Evolutionary conservation across 2,888 invertebrate genomes (phyloP).

Genomic region (Eremobia ochroleuca): DNA sequence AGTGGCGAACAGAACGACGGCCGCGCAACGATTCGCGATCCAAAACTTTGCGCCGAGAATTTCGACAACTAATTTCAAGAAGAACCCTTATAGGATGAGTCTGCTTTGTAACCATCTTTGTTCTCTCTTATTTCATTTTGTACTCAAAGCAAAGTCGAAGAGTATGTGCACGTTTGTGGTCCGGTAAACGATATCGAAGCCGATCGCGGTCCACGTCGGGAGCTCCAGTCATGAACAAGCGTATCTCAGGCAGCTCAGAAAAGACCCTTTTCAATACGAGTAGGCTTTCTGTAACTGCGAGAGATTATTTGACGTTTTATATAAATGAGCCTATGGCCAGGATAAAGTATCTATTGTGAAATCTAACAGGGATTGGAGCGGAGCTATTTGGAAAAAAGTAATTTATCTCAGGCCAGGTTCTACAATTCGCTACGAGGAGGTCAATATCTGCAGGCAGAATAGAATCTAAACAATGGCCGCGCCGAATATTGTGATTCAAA

Average conservation of each 20-base stretch:
- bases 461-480: slow-evolving; percentile 54
- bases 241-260: slow-evolving; percentile 50
- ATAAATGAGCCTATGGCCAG: slow-evolving; percentile 71
- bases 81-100: slow-evolving; percentile 56
- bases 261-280: slow-evolving; percentile 71
- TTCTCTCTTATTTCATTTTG: slow-evolving; percentile 59
- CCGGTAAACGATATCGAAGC: slow-evolving; percentile 53
- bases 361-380: slow-evolving; percentile 50
- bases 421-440: slow-evolving; percentile 51
- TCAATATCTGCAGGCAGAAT: slow-evolving; percentile 46
- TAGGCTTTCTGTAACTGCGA: slow-evolving; percentile 68
- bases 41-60: slow-evolving; percentile 59
- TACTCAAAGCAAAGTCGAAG: slow-evolving; percentile 36
- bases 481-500: slow-evolving; percentile 56
- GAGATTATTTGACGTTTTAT: slow-evolving; percentile 74
- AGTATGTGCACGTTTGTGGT: slow-evolving; percentile 52
- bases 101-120: slow-evolving; percentile 61
- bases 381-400: slow-evolving; percentile 62
- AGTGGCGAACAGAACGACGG: slow-evolving; percentile 51
- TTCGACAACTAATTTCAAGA: slow-evolving; percentile 66
- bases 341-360: slow-evolving; percentile 70
- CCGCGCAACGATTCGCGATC: slow-evolving; percentile 47
- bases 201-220: slow-evolving; percentile 40
- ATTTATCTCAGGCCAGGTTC: slow-evolving; percentile 59
- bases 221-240: slow-evolving; percentile 64